Conservation (phyloP, 2,797 vertebrate genomes). For the Dryobates pubescens region DNA sequence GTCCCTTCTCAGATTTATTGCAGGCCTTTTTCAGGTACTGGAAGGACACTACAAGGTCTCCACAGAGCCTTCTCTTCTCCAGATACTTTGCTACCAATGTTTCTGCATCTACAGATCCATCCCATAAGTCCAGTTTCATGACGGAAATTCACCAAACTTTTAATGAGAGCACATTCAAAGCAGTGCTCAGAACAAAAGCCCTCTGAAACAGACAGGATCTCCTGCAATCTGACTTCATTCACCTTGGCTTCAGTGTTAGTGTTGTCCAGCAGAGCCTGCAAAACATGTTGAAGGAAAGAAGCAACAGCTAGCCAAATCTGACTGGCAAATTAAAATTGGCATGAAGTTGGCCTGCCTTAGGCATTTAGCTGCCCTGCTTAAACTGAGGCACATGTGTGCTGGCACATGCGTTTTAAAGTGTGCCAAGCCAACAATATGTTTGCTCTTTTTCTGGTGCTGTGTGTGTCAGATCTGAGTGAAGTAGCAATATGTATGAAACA, state of each 20-base stretch:
- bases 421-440: conserved; percentile 8
- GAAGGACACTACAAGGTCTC: too few relatives aligned
- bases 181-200: not conserved
- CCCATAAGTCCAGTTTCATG: not conserved
- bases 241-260: not conserved
- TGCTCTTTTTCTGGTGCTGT: not conserved
- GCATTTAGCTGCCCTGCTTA: conserved; percentile 31
- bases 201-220: not conserved
- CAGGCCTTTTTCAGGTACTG: too few relatives aligned
- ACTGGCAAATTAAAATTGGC: conserved; percentile 32
- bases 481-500: not conserved
- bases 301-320: conserved; percentile 16
- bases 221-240: not conserved
- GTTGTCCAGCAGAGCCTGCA: not conserved
- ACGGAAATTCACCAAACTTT: not conserved
- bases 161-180: not conserved
- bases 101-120: not conserved
- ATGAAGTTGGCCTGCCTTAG: conserved; percentile 19
- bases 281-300: conserved; percentile 13
- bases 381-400: conserved; percentile 5
- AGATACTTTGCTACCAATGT: not conserved
- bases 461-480: not conserved
- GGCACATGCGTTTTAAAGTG: not conserved
- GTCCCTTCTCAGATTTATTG: too few relatives aligned
- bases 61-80: too few relatives aligned